A percentile compares a stretch with the other conserved stretches of the same genome.
phyloP scores from a whole-genome alignment of 2,888 invertebrate species.

The Liopterus haemorrhoidalis region DNA sequence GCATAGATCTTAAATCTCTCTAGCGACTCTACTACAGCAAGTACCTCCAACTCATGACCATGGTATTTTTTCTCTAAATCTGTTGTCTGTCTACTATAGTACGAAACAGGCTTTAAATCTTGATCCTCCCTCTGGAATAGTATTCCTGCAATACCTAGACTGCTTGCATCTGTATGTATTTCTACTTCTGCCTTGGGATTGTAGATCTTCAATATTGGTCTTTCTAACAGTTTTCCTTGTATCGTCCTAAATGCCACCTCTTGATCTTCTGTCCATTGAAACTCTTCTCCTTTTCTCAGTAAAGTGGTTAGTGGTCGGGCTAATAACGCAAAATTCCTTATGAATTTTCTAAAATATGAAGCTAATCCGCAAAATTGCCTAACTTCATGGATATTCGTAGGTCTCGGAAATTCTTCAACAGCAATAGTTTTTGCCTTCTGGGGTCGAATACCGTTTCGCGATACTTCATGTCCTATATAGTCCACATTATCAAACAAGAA shows the following conservation, averaged over 20 bases:
- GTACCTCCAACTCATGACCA: slow-evolving; percentile 4
- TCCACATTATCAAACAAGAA: slow-evolving; percentile 26
- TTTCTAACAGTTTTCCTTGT: no score
- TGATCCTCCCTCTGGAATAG: slow-evolving; percentile 27
- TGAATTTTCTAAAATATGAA: slow-evolving; percentile 22
- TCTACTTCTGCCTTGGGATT: slow-evolving; percentile 9
- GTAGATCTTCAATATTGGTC: slow-evolving; percentile 26
- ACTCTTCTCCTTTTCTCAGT: slow-evolving; percentile 15
- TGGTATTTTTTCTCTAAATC: slow-evolving; percentile 7
- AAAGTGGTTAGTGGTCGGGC: slow-evolving; percentile 21
- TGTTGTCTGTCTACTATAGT: slow-evolving; percentile 23
- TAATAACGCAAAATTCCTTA: slow-evolving; percentile 15
- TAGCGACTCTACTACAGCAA: slow-evolving; percentile 3
- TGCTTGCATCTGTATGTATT: no score
- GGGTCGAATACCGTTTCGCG: background rate
- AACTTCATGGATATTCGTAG: background rate
- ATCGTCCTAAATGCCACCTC: slow-evolving; percentile 14
- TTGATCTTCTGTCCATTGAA: slow-evolving; percentile 19
- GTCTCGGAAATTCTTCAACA: background rate
- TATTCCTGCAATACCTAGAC: background rate
- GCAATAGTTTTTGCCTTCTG: background rate
- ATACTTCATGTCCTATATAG: background rate
- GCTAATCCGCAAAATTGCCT: slow-evolving; percentile 1
- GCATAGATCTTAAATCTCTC: no score
- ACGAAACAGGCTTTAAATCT: no score